Evolutionary conservation across 2,113 vertebrate species (phyloP).

Genomic region (Panthera tigris): DNA sequence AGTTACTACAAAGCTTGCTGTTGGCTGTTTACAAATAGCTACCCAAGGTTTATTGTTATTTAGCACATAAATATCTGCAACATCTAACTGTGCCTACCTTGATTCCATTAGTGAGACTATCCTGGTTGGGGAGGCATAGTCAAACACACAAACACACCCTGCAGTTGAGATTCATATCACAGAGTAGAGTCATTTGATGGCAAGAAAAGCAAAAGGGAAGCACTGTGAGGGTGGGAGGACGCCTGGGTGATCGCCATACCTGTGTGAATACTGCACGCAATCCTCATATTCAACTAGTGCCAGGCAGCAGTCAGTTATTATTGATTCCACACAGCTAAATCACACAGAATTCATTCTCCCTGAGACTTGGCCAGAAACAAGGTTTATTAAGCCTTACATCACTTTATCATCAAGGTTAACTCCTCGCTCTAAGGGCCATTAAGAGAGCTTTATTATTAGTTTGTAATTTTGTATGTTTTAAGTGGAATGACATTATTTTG

Average conservation of each 20-base stretch:
- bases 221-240: not conserved
- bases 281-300: not conserved
- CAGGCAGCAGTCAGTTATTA: slow-evolving; percentile 18
- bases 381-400: slow-evolving; percentile 74
- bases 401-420: slow-evolving; percentile 80
- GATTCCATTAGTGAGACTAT: not conserved
- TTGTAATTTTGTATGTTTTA: slow-evolving; percentile 79
- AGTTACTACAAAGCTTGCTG: not conserved
- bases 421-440: slow-evolving; percentile 74
- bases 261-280: not conserved
- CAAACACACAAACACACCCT: not conserved
- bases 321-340: slow-evolving; percentile 55
- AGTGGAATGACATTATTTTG: slow-evolving; percentile 79
- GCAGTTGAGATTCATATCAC: not conserved
- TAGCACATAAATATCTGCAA: not conserved
- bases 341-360: slow-evolving; percentile 55
- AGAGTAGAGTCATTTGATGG: not conserved
- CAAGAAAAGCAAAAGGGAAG: not conserved
- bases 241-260: not conserved
- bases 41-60: not conserved
- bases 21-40: not conserved
- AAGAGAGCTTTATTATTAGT: slow-evolving; percentile 77
- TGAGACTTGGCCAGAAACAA: slow-evolving; percentile 62
- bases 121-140: not conserved
- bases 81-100: not conserved